Percentiles rank a stretch among this genome's conserved stretches.
phyloP scores from a whole-genome alignment of 2,888 invertebrate species.

The Actias luna region DNA sequence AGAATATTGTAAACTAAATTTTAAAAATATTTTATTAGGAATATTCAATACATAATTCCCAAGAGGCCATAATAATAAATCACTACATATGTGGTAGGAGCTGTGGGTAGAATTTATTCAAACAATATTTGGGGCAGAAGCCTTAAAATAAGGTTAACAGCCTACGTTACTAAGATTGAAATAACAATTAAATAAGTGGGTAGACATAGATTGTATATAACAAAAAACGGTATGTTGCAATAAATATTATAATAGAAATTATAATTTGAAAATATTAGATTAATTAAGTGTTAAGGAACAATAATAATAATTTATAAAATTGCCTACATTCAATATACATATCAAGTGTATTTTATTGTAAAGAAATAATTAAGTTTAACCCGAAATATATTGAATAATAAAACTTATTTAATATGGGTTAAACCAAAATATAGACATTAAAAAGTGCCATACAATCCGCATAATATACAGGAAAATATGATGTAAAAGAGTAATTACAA shows the following conservation, averaged over 20 bases:
- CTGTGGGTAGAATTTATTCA: slow-evolving; percentile 4
- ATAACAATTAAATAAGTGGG: neutral
- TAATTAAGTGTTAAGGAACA: too few species aligned
- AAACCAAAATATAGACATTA: neutral
- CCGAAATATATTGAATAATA: neutral
- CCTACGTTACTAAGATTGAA: neutral
- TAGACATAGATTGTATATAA: neutral
- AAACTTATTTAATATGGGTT: too few species aligned
- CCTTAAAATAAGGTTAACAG: slow-evolving; percentile 1
- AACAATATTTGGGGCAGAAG: slow-evolving; percentile 2
- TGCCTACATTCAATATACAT: too few species aligned
- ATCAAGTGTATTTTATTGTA: neutral
- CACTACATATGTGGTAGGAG: neutral
- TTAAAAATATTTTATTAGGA: neutral
- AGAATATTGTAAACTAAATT: neutral
- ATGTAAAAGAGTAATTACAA: slow-evolving; percentile 58
- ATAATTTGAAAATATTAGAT: too few species aligned
- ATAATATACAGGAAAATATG: slow-evolving; percentile 20
- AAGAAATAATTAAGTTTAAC: neutral
- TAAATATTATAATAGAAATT: neutral
- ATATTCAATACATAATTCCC: neutral
- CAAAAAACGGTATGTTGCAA: neutral
- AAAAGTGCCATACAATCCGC: neutral
- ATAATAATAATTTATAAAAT: too few species aligned
- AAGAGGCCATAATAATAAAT: neutral